These are phyloP conservation scores for Halictus ligatus DNA, from an alignment of 2,888 invertebrate genomes.

Conservation along the genomic window DNA sequence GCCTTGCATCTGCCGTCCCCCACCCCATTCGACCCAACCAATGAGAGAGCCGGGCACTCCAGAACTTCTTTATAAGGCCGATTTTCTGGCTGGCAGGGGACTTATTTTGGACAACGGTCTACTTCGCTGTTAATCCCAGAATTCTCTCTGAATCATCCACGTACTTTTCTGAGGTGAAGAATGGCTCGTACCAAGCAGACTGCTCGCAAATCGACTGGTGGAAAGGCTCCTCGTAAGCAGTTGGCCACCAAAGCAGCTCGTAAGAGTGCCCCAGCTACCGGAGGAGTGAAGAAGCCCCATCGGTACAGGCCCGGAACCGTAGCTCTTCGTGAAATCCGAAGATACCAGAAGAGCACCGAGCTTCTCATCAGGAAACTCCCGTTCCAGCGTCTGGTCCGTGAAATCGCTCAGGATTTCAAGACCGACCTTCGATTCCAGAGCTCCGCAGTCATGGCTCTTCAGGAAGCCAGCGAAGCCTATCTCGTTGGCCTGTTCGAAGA, in stretches of 20 bases:
- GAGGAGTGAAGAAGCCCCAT: conserved; percentile 97
- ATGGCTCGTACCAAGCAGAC: conserved; percentile 99
- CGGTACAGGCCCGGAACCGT: conserved; percentile 88
- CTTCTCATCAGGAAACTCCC: conserved; percentile 90
- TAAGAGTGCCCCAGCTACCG: conserved; percentile 97
- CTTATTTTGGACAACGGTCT: neutral
- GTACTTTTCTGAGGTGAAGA: neutral
- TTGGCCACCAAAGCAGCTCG: conserved; percentile 96
- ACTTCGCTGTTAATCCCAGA: neutral
- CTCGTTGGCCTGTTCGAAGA: conserved; percentile 90
- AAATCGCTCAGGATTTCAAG: conserved; percentile 91
- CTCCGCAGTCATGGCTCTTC: conserved; percentile 89
- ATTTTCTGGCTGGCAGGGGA: neutral
- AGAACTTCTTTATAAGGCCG: neutral
- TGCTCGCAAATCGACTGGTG: conserved; percentile 98
- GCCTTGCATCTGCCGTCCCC: neutral
- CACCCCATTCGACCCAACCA: neutral
- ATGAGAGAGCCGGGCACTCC: neutral
- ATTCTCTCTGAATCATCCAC: neutral
- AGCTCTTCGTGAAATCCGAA: conserved; percentile 89
- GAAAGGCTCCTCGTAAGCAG: conserved; percentile 98
- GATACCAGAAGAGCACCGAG: conserved; percentile 91
- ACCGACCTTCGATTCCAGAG: conserved; percentile 90
- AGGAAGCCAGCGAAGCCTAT: conserved; percentile 87
- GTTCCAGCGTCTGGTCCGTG: conserved; percentile 90